A percentile compares a stretch with the other conserved stretches of the same genome.
Conservation (phyloP, 2,888 invertebrate species). For the Tryphoninae sp. region DNA sequence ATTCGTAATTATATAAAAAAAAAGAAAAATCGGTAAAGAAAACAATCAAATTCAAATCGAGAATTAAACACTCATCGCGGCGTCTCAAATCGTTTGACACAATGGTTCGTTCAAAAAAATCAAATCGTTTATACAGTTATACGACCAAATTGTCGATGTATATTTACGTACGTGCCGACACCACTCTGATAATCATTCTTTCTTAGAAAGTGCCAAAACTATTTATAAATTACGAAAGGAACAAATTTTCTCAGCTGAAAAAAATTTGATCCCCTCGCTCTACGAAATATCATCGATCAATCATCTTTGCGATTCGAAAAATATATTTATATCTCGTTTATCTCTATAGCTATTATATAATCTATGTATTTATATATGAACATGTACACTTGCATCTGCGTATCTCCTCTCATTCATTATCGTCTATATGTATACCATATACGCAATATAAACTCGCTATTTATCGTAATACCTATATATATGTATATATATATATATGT, state of each 20-base stretch:
- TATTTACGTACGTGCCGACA: slow-evolving; percentile 1
- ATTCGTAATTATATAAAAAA: slow-evolving; percentile 12
- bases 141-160: background rate
- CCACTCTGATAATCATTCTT: background rate
- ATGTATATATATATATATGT: slow-evolving; percentile 34
- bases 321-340: slow-evolving; percentile 60
- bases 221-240: slow-evolving; percentile 1
- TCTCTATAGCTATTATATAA: slow-evolving; percentile 55
- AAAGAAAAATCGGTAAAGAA: slow-evolving; percentile 13
- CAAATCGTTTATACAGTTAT: too few relatives aligned
- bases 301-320: slow-evolving; percentile 61
- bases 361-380: slow-evolving; percentile 61
- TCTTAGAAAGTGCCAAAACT: slow-evolving; percentile 13
- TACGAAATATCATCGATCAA: slow-evolving; percentile 32
- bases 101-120: slow-evolving; percentile 12
- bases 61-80: background rate
- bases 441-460: slow-evolving; percentile 18
- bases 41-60: slow-evolving; percentile 11
- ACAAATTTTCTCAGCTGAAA: slow-evolving; percentile 24
- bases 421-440: slow-evolving; percentile 21
- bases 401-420: slow-evolving; percentile 20
- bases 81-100: slow-evolving; percentile 13
- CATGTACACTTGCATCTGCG: slow-evolving; percentile 56
- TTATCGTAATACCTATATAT: slow-evolving; percentile 4
- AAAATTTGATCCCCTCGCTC: slow-evolving; percentile 4